phyloP scores from a whole-genome alignment of 2,113 vertebrate species.

The Petromus typicus region DNA sequence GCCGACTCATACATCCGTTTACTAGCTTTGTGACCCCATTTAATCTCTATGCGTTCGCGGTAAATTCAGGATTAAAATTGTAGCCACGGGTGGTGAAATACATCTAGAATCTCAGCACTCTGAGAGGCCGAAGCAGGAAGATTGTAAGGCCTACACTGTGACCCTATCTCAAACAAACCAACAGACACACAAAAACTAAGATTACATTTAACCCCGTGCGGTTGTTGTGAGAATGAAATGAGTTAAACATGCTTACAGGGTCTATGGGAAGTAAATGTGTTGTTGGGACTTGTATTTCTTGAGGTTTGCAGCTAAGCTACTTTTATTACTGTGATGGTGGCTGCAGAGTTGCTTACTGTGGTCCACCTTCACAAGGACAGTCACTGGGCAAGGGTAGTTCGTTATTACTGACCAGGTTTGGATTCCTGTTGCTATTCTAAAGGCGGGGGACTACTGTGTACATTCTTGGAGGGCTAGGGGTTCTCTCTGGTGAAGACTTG shows the following conservation, averaged over 20 bases:
- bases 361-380: neutral
- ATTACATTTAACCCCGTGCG: neutral
- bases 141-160: neutral
- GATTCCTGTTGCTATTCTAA: neutral
- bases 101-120: neutral
- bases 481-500: neutral
- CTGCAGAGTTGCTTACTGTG: neutral
- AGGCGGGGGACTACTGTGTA: neutral
- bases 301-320: neutral
- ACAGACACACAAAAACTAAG: neutral
- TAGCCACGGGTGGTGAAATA: neutral
- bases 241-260: neutral
- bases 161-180: neutral
- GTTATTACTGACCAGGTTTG: neutral
- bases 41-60: neutral
- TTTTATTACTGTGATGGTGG: neutral
- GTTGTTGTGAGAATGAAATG: neutral
- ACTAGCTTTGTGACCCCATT: neutral
- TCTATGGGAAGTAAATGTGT: neutral
- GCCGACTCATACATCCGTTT: neutral
- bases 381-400: neutral
- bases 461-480: neutral
- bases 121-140: neutral
- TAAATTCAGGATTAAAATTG: neutral
- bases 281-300: neutral